phyloP scores from a whole-genome alignment of 2,797 vertebrate species.

The Mus spretus region DNA sequence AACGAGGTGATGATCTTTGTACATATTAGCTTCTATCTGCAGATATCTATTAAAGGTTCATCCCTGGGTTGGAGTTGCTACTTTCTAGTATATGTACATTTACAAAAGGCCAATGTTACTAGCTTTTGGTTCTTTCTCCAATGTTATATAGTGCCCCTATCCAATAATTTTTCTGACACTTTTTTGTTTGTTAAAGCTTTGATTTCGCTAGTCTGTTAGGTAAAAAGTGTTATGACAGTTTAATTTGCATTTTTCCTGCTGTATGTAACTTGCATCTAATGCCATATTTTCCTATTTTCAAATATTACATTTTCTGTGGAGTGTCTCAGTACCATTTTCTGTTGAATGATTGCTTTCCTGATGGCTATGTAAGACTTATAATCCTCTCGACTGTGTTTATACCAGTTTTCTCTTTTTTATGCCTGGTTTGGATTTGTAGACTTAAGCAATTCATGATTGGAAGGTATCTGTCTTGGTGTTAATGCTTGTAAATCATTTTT shows the following conservation, averaged over 20 bases:
- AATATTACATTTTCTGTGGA: conserved; percentile 24
- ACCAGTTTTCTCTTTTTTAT: not conserved
- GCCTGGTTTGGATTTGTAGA: not conserved
- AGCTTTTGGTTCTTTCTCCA: not conserved
- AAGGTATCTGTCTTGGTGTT: not conserved
- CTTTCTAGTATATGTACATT: not conserved
- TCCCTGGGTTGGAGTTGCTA: not conserved
- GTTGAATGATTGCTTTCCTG: not conserved
- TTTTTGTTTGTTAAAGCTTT: not conserved
- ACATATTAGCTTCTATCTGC: not conserved
- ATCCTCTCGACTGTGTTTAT: not conserved
- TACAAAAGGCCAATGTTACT: not conserved
- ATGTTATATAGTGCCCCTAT: not conserved
- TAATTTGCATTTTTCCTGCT: conserved; percentile 23
- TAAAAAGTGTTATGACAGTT: not conserved
- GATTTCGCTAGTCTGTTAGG: not conserved
- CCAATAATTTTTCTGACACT: not conserved
- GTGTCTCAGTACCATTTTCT: not conserved
- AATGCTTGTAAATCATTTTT: not conserved
- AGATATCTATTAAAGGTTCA: not conserved
- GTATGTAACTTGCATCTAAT: not conserved
- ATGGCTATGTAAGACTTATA: not conserved
- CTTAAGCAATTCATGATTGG: not conserved
- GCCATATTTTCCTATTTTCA: not conserved
- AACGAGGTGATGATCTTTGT: conserved; percentile 13